Conservation (phyloP, 2,888 invertebrate genomes). For the Antheraea yamamai region DNA sequence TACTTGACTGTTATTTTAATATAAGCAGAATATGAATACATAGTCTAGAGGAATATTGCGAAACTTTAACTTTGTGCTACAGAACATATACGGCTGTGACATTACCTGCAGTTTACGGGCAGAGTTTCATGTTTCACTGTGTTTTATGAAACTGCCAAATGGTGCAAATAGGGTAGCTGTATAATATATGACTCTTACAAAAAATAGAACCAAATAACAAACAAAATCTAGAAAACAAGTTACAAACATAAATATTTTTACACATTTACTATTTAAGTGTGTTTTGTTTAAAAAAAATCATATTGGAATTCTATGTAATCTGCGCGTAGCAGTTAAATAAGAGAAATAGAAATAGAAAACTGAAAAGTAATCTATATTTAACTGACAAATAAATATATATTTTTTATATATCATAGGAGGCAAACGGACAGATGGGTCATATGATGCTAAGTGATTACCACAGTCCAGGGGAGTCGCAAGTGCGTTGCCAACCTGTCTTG, state of each 20-base stretch:
- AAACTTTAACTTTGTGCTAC: slow-evolving; percentile 39
- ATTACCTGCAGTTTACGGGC: slow-evolving; percentile 39
- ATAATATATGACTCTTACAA: slow-evolving; percentile 24
- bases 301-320: neutral
- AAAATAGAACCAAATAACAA: slow-evolving; percentile 11
- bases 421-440: too few species aligned
- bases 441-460: too few species aligned
- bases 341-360: neutral
- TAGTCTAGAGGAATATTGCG: slow-evolving; percentile 29
- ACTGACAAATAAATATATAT: neutral
- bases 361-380: neutral
- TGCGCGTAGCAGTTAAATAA: neutral
- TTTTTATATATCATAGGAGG: too few species aligned
- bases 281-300: neutral
- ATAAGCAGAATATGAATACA: slow-evolving; percentile 16
- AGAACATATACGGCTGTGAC: slow-evolving; percentile 42
- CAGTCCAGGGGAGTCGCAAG: too few species aligned
- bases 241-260: neutral
- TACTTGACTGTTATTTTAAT: neutral
- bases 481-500: too few species aligned
- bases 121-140: slow-evolving; percentile 34
- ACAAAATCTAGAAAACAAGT: neutral
- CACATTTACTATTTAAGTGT: neutral
- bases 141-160: slow-evolving; percentile 23
- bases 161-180: slow-evolving; percentile 15